Base-by-base conservation (phyloP, 2,888 invertebrate genomes). In the Hartigia nigra region DNA sequence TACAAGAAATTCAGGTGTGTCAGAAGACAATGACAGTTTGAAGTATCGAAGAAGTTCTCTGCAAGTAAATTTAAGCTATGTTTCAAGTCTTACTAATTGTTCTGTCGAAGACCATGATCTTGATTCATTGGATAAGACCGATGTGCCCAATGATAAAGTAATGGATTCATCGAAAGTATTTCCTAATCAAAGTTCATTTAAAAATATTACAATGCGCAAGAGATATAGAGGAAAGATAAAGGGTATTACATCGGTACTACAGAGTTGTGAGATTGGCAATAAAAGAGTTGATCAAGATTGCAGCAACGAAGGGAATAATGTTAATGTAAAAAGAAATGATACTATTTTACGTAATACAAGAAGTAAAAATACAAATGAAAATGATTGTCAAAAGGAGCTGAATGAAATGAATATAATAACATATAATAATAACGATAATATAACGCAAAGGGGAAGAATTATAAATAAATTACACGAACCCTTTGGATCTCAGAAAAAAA, bases 31-130 rank as follows among this genome's bases (percentile, higher is more conserved):
- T 23, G 31, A 72, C 12, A 81, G 70, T 75, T 69, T 36, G 12
- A 77, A 12, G 32, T 74, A 3, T 79, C 86, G 85, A 35, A 82
- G 86, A 69, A 89, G 86, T 77, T 90, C 90, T 1, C 70, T 90
- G 72, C 82, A 78, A 80, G 90, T 90, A 1, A 90, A 91, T 82
- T 82, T 90, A 75, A 90, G 90, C 81, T 89, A 79, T 70, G 77
- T 75, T 2, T 84, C 88, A 0, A 83, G 84, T 76, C 74, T 85
- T 69, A 84, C 85, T 11, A 84, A 88, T 75, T 87, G 88, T 9
- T 23, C 76, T 35, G 32, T 72, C 12, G 74, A 76, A 55, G 31
- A 74, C 23, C 36, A n/a, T n/a, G 85, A 83, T 12, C 81, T 86
- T 69, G 79, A 78, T 11, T 86, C 84, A 0, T 76, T 84, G 4